Percentiles rank a stretch among this genome's conserved stretches.
These are phyloP conservation scores for Hylaeus volcanicus DNA, from an alignment of 1,140 invertebrate species.

Conservation along the genomic window DNA sequence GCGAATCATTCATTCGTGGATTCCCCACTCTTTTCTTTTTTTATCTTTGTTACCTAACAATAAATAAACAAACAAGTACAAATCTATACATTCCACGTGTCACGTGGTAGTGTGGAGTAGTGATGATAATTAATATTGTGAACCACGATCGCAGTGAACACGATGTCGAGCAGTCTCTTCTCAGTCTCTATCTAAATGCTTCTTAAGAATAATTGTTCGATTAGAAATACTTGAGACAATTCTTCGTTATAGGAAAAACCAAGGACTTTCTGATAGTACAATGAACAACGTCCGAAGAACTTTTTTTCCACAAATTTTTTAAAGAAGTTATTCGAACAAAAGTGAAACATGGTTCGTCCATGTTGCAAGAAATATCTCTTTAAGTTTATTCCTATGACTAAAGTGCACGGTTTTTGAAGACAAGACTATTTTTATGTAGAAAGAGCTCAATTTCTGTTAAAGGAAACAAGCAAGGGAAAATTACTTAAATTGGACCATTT, in stretches of 20 bases:
- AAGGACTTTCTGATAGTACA: neutral
- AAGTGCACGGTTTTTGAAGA: neutral
- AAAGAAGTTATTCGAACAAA: neutral
- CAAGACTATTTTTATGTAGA: too few relatives aligned
- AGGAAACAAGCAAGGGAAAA: neutral
- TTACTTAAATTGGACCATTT: too few relatives aligned
- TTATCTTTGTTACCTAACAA: slow-evolving; percentile 60
- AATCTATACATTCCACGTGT: slow-evolving; percentile 63
- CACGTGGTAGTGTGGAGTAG: slow-evolving; percentile 41
- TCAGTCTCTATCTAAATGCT: slow-evolving; percentile 47
- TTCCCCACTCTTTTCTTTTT: neutral
- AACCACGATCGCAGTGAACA: slow-evolving; percentile 53
- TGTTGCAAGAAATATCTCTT: slow-evolving; percentile 1
- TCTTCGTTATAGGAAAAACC: neutral
- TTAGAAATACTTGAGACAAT: slow-evolving; percentile 12
- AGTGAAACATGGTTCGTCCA: neutral
- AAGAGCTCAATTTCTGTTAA: too few relatives aligned
- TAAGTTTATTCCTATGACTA: neutral
- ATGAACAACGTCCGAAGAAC: neutral
- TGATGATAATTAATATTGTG: slow-evolving; percentile 51
- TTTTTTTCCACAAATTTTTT: neutral
- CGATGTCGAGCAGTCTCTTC: slow-evolving; percentile 40
- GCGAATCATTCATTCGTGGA: slow-evolving; percentile 16
- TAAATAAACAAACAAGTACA: slow-evolving; percentile 70
- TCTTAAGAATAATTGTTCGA: slow-evolving; percentile 11